Evolutionary conservation across 2,113 vertebrate species (phyloP).

Genomic region (Tachysurus fulvidraco): DNA sequence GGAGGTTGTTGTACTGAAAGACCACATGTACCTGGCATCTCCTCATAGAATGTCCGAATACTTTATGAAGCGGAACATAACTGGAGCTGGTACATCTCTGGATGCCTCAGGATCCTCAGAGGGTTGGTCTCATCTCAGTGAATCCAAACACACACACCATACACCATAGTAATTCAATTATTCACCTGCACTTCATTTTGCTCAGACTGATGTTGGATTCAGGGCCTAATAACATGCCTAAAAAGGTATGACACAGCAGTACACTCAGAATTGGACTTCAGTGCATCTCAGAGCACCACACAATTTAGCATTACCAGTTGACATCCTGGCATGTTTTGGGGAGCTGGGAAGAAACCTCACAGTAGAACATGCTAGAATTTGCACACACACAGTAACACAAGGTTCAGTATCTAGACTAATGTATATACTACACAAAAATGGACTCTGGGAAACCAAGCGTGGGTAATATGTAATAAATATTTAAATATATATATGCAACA

Average conservation of each 20-base stretch:
- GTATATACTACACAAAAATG: neutral
- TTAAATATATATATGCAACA: neutral
- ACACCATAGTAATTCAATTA: neutral
- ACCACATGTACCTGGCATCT: no score
- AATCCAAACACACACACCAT: neutral
- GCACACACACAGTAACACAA: neutral
- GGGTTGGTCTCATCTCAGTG: no score
- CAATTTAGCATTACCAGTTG: neutral
- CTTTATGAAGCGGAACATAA: no score
- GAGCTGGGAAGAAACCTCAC: neutral
- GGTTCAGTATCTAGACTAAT: neutral
- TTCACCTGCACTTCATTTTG: neutral
- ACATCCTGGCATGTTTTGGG: no score
- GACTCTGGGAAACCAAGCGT: neutral
- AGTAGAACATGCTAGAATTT: neutral
- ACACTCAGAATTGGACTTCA: neutral
- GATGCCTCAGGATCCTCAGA: no score
- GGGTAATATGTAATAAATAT: neutral
- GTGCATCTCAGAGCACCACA: neutral
- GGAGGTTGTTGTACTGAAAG: no score
- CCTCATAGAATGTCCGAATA: no score
- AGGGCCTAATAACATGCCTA: neutral
- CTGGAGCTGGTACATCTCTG: no score
- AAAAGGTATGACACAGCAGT: neutral
- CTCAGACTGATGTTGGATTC: neutral